These are phyloP conservation scores for Alces alces DNA, from an alignment of 2,113 vertebrate genomes.

Conservation along the genomic window DNA sequence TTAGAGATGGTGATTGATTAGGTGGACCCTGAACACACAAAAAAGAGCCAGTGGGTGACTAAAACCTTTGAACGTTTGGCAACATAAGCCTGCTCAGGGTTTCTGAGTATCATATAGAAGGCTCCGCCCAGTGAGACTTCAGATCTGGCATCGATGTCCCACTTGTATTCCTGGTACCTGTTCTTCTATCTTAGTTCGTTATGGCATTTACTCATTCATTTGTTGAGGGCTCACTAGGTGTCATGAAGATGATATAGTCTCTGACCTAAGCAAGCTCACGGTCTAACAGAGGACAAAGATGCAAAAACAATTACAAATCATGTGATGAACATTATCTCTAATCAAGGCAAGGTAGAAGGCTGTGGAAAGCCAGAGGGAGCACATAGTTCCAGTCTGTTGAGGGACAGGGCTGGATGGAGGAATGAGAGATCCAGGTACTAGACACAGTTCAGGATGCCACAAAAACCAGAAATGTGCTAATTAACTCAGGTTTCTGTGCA, in stretches of 20 bases:
- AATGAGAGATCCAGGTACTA: background rate
- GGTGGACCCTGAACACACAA: background rate
- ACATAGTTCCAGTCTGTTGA: background rate
- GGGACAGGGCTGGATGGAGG: background rate
- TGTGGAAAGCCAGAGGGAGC: background rate
- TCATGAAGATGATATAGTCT: background rate
- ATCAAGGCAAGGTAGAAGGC: background rate
- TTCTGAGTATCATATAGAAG: background rate
- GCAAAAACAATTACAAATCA: background rate
- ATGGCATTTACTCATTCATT: background rate
- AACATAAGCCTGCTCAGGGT: background rate
- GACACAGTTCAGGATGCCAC: background rate
- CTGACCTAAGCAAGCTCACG: background rate
- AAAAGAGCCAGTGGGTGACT: background rate
- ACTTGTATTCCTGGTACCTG: background rate
- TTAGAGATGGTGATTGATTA: background rate
- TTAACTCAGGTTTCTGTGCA: background rate
- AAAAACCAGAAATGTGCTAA: background rate
- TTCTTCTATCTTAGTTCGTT: background rate
- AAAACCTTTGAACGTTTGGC: slow-evolving; percentile 5
- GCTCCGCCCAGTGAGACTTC: background rate
- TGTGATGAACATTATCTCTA: background rate
- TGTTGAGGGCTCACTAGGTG: background rate
- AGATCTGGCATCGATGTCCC: background rate
- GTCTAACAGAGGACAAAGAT: background rate